These are phyloP conservation scores for Austrofundulus limnaeus DNA, from an alignment of 2,113 vertebrate genomes.

Conservation along the genomic window DNA sequence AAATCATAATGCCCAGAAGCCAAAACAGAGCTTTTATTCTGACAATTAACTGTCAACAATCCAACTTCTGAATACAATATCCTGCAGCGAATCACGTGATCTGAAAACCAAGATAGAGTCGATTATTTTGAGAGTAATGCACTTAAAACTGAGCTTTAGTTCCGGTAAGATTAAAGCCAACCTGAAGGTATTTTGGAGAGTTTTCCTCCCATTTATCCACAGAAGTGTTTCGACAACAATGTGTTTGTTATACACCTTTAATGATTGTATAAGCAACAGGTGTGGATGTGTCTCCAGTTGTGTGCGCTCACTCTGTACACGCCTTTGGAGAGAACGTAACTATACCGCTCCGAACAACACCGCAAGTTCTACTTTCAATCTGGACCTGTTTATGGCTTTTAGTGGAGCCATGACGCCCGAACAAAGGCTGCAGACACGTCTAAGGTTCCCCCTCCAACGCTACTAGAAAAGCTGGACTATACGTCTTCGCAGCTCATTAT, in stretches of 20 bases:
- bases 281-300: neutral
- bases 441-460: neutral
- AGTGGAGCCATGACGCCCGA: constrained; percentile 7
- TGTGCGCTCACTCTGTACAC: neutral
- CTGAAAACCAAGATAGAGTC: neutral
- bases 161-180: neutral
- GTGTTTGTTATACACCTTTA: neutral
- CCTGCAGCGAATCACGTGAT: neutral
- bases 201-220: neutral
- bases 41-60: neutral
- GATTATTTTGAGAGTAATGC: too few species aligned
- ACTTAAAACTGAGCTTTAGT: too few species aligned
- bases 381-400: constrained; percentile 18
- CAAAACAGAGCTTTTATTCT: neutral
- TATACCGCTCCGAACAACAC: constrained; percentile 3
- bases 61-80: neutral
- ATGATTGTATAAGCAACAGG: constrained; percentile 6
- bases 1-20: neutral
- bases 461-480: neutral
- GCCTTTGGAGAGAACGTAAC: neutral
- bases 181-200: neutral
- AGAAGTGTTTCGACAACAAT: neutral
- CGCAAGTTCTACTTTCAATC: neutral
- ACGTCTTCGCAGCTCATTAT: constrained; percentile 31
- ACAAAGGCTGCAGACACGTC: neutral